phyloP scores from a whole-genome alignment of 1,140 invertebrate species.

The Drosophila ogumai region DNA sequence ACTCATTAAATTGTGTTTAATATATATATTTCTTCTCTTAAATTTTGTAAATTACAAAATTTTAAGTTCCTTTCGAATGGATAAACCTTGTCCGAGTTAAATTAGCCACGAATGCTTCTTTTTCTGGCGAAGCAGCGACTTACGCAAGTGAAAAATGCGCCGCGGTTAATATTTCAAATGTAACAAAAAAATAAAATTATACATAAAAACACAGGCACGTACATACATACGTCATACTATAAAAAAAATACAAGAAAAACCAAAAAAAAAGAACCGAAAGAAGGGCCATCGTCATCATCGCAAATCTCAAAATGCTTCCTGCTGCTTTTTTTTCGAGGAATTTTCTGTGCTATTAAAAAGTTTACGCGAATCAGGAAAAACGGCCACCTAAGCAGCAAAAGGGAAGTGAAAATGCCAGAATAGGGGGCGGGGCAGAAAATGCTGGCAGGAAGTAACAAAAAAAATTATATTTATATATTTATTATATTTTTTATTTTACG shows the following conservation, averaged over 20 bases:
- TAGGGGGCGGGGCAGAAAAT: not conserved
- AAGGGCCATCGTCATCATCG: constrained; percentile 42
- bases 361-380: constrained; percentile 49
- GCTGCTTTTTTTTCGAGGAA: constrained; percentile 34
- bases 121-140: constrained; percentile 1
- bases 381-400: constrained; percentile 36
- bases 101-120: constrained; percentile 11
- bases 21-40: too few relatives aligned
- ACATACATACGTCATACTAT: constrained; percentile 4
- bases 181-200: not conserved
- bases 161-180: constrained; percentile 25
- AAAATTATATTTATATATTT: constrained; percentile 45
- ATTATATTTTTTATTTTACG: constrained; percentile 53
- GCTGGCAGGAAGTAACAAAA: constrained; percentile 34
- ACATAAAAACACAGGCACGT: constrained; percentile 5
- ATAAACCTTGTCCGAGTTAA: constrained; percentile 16
- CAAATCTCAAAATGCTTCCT: constrained; percentile 51
- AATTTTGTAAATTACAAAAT: not conserved
- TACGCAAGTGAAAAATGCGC: constrained; percentile 37
- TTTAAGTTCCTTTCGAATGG: not conserved
- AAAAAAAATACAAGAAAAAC: not conserved
- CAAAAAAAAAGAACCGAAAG: not conserved
- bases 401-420: constrained; percentile 32
- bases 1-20: too few relatives aligned
- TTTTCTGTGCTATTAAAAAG: constrained; percentile 50